Evolutionary conservation across 2,113 vertebrate genomes (phyloP).

Genomic region (Polypterus senegalus): DNA sequence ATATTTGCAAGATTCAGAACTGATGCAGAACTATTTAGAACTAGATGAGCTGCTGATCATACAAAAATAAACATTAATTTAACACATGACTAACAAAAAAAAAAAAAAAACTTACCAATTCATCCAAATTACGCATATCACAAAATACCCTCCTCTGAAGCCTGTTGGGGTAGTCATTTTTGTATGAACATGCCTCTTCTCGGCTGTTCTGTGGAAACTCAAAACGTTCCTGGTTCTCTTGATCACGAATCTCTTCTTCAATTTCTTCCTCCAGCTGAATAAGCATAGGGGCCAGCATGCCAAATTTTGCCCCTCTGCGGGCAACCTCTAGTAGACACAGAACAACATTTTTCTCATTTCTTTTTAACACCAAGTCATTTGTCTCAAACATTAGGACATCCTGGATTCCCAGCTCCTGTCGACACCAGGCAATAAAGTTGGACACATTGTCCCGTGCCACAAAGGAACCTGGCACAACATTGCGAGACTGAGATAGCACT

Average conservation of each 20-base stretch:
- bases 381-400: slow-evolving; percentile 97
- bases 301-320: slow-evolving; percentile 76
- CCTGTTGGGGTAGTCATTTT: slow-evolving; percentile 30
- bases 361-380: slow-evolving; percentile 83
- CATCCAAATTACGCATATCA: slow-evolving; percentile 85
- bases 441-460: slow-evolving; percentile 85
- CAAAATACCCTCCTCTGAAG: slow-evolving; percentile 62
- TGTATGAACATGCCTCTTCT: neutral
- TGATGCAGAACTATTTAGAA: too few species aligned
- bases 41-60: too few species aligned
- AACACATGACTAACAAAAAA: too few species aligned
- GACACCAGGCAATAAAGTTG: slow-evolving; percentile 93
- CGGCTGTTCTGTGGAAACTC: neutral
- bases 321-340: slow-evolving; percentile 90
- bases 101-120: slow-evolving; percentile 66
- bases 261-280: slow-evolving; percentile 97
- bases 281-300: slow-evolving; percentile 88
- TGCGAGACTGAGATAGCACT: slow-evolving; percentile 71
- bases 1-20: too few species aligned
- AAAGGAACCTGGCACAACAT: slow-evolving; percentile 72
- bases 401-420: slow-evolving; percentile 77
- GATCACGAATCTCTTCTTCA: slow-evolving; percentile 75
- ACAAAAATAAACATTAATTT: too few species aligned
- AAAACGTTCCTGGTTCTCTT: slow-evolving; percentile 33
- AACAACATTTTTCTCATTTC: slow-evolving; percentile 91